Evolutionary conservation across 2,797 vertebrate species (phyloP), one percentile per base, ranked within the genome.

Genomic region (Eospalax fontanierii): DNA sequence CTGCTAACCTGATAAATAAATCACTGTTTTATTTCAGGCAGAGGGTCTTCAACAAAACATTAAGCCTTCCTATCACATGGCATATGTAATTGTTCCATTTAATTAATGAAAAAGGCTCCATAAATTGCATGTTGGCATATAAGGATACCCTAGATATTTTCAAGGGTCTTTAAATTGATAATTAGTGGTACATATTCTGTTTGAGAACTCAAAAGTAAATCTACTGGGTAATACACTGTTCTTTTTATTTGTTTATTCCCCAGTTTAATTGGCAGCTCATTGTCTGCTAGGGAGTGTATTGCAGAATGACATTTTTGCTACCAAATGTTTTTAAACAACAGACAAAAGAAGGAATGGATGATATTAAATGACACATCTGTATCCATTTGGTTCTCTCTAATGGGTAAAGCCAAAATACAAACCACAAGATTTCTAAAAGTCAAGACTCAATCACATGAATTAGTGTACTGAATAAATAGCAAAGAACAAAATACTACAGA

Each of bases 321-420:
- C 90, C 90, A 94, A 97, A 84, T 95, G 83, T 89, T 91, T 95
- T 54, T 84, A 73, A 73, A 96, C 89, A 91, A 96, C 5, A 94
- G 74, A 97, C 83, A 96, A 95, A 96, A 96, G 96, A 66, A 96
- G 76, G 80, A 78, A 97, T 80, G 83, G 79, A 93, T 95, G 75
- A 92, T 82, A 95, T 94, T 96, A 96, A 95, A 68, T 43, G 73
- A 91, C 85, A 92, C 91, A 96, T 96, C 96, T 96, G 95, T 93
- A 75, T 83, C 63, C 93, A 95, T 83, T 82, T 96, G 93, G 86
- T 35, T 75, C 4, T 90, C 89, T 80, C 2, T 90, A 78, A 93
- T 22, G 76, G 75, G 71, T 92, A 92, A 87, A 93, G 76, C 24
- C 59, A 81, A 94, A 87, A 80, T 35, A 93, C 33, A 94, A 90